Base-by-base conservation (phyloP, 2,888 invertebrate genomes). In the Agelastica alni region DNA sequence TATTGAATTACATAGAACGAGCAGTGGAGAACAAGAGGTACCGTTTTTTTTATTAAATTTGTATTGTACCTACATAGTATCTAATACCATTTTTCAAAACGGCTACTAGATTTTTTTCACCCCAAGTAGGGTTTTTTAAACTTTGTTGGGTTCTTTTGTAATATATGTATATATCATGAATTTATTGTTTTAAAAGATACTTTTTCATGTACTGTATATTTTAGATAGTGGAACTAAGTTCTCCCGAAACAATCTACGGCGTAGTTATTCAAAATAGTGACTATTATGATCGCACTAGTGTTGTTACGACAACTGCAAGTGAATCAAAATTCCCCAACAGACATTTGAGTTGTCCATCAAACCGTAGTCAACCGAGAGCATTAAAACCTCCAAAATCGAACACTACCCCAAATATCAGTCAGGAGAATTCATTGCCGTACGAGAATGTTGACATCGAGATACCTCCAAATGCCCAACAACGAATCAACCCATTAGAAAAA, bases 171-270 rank as follows among this genome's bases (percentile, higher is more conserved):
- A n/a, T n/a, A n/a, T n/a, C n/a, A n/a, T n/a, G n/a, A n/a, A n/a
- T n/a, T n/a, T n/a, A n/a, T n/a, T n/a, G n/a, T n/a, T n/a, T n/a
- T n/a, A n/a, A n/a, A n/a, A n/a, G n/a, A n/a, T n/a, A n/a, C n/a
- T n/a, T n/a, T n/a, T n/a, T n/a, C n/a, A n/a, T n/a, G n/a, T n/a
- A n/a, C n/a, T n/a, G n/a, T n/a, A n/a, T n/a, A n/a, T 49, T 49
- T 12, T 12, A 55, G 42, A 22, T 32, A 2, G 62, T 77, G 4
- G 77, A 77, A 59, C 56, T 87, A 0, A 87, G 88, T 0, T 85
- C 87, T 3, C 86, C 88, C 0, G 88, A 88, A 70, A 88, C 87
- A 3, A 88, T 88, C 51, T 84, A 83, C 12, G 88, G 88, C 0
- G 78, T 88, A 17, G 87, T 88, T 42, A 87, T 87, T 64, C 87